Base-by-base conservation (phyloP, 1,140 invertebrate species). In the Bombus superbus region DNA sequence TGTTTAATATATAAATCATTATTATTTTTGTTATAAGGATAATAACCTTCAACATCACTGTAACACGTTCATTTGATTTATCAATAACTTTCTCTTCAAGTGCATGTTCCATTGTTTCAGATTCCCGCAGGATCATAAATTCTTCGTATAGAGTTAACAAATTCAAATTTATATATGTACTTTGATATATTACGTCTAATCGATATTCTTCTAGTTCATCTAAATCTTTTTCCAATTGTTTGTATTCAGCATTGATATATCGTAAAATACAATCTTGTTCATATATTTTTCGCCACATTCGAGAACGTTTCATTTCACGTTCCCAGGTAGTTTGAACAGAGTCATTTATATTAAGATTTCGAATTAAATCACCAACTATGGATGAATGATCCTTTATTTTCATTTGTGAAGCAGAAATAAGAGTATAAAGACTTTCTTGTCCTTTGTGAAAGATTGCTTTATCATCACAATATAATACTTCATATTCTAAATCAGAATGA, bases 61-160 rank as follows among this genome's bases (percentile, higher is more conserved):
- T 6, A 2, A 38, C 28, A 74, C 22, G 47, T 86, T 83, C 77
- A 32, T 64, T 85, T 38, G 78, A 76, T 87, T 89, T 95, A 42
- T 85, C 81, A 69, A 94, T 92, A 28, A 97, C 96, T 96, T 96
- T 44, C 96, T 95, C 25, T 96, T 95, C 28, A 40, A 86, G 94
- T 47, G 95, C 90, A 84, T 97, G 96, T 94, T 98, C 98, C 73
- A 96, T 95, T 73, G 96, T 96, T 93, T 98, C 97, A 92, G 96
- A 98, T 53, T 97, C 96, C 90, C 97, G 97, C 1, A 98, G 92
- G 71, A 98, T 96, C 25, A 97, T 96, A 86, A 98, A 95, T 94
- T 98, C 98, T 93, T 98, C 97, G 94, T 98, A 97, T 22, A 98
- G 92, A 28, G 97, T 97, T n/a, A 98, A 96, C 80, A 98, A 93